These are phyloP conservation scores for Arctia plantaginis DNA, from an alignment of 2,888 invertebrate genomes.

Conservation along the genomic window DNA sequence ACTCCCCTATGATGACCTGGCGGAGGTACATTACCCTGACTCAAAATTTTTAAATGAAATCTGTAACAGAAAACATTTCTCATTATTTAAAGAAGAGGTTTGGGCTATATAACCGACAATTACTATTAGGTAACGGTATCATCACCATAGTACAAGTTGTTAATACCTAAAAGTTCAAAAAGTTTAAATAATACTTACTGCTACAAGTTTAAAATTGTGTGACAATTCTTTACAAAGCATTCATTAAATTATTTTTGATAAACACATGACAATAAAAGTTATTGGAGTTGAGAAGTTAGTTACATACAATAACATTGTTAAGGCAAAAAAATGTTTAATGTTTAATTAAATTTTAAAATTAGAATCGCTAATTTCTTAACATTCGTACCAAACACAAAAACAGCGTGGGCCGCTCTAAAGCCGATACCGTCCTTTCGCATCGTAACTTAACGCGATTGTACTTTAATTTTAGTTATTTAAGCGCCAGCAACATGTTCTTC, in stretches of 20 bases:
- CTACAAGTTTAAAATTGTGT: not conserved
- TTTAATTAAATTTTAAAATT: no score
- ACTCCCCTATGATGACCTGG: no score
- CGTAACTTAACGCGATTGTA: conserved; percentile 61
- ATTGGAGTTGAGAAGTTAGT: not conserved
- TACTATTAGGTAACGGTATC: no score
- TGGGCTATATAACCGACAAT: no score
- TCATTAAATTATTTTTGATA: not conserved
- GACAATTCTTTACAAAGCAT: not conserved
- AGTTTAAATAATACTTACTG: no score
- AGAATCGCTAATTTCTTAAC: conserved; percentile 3
- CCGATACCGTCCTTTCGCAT: conserved; percentile 64
- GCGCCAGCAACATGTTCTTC: conserved; percentile 48
- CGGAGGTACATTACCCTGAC: no score
- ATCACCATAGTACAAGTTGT: no score
- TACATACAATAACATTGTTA: no score
- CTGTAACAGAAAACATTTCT: no score
- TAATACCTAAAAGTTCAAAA: not conserved
- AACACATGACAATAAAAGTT: not conserved
- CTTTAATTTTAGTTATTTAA: conserved; percentile 66
- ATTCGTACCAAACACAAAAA: conserved; percentile 31
- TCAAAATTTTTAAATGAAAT: no score
- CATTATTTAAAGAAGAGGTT: no score
- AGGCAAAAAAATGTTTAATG: no score
- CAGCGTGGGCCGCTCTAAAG: conserved; percentile 65